These are phyloP conservation scores for Leuctra nigra DNA, from an alignment of 2,888 invertebrate genomes.

Conservation along the genomic window DNA sequence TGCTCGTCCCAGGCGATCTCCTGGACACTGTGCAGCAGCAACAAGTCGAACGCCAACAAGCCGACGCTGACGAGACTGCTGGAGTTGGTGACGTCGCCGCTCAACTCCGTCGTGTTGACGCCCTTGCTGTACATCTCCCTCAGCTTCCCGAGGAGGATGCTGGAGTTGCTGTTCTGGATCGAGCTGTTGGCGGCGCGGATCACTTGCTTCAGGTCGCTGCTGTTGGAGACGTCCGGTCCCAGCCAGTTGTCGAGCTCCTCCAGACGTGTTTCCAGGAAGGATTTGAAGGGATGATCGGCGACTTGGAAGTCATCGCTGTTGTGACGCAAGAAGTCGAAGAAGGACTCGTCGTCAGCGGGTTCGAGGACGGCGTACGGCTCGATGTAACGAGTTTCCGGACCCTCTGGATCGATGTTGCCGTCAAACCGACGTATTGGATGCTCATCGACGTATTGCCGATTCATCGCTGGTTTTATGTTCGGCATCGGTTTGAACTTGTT, in stretches of 20 bases:
- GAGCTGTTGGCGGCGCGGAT: slow-evolving; percentile 48
- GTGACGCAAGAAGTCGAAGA: slow-evolving; percentile 36
- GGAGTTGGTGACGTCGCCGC: slow-evolving; percentile 37
- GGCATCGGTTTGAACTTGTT: slow-evolving; percentile 4
- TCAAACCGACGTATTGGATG: background rate
- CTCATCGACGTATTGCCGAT: background rate
- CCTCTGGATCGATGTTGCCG: slow-evolving; percentile 3
- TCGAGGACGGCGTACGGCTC: slow-evolving; percentile 2
- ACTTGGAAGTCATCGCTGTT: slow-evolving; percentile 39
- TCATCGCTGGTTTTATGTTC: background rate
- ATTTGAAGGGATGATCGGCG: slow-evolving; percentile 43
- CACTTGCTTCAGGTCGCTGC: slow-evolving; percentile 33
- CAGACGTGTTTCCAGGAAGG: slow-evolving; percentile 46
- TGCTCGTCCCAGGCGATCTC: slow-evolving; percentile 51
- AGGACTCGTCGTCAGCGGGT: background rate
- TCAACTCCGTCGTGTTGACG: slow-evolving; percentile 37
- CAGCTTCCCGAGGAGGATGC: slow-evolving; percentile 45
- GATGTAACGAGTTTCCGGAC: background rate
- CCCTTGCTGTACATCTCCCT: slow-evolving; percentile 48
- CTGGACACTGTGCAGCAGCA: slow-evolving; percentile 51
- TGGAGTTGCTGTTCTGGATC: slow-evolving; percentile 45
- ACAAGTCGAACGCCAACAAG: slow-evolving; percentile 49
- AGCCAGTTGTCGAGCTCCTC: slow-evolving; percentile 50
- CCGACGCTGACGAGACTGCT: slow-evolving; percentile 49
- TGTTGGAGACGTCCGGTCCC: slow-evolving; percentile 34